These are phyloP conservation scores for Leptopterna dolabrata DNA, from an alignment of 2,888 invertebrate species.

Conservation along the genomic window DNA sequence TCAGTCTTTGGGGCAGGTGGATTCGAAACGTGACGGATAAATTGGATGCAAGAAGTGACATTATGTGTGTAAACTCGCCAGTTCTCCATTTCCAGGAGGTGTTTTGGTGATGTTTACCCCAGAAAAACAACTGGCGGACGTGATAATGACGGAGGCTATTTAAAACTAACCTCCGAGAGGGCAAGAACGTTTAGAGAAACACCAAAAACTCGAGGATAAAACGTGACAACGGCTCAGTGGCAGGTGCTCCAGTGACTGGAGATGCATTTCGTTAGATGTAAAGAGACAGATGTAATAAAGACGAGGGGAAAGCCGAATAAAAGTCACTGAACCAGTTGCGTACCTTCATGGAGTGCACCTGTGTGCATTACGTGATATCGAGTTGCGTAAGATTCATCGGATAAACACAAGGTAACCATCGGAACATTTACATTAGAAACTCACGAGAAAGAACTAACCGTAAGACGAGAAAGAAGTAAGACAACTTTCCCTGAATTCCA, in stretches of 20 bases:
- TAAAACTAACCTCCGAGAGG: constrained; percentile 9
- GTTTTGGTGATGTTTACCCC: constrained; percentile 35
- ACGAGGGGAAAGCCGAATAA: background rate
- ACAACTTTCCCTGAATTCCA: no score
- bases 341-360: background rate
- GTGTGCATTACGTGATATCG: no score
- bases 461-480: no score
- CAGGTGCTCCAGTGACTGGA: background rate
- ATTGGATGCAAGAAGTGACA: no score
- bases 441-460: no score
- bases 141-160: background rate
- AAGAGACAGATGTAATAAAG: background rate
- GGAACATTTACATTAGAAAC: no score
- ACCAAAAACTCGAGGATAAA: background rate
- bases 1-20: background rate
- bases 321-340: background rate
- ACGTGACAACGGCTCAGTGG: background rate
- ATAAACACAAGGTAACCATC: no score
- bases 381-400: no score
- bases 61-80: background rate
- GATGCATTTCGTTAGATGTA: background rate
- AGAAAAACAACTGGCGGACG: constrained; percentile 32
- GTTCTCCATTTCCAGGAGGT: background rate
- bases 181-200: background rate
- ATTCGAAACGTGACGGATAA: background rate